A percentile compares a stretch with the other conserved stretches of the same genome.
phyloP scores from a whole-genome alignment of 2,888 invertebrate species.

The Lordiphosa andalusiaca region DNA sequence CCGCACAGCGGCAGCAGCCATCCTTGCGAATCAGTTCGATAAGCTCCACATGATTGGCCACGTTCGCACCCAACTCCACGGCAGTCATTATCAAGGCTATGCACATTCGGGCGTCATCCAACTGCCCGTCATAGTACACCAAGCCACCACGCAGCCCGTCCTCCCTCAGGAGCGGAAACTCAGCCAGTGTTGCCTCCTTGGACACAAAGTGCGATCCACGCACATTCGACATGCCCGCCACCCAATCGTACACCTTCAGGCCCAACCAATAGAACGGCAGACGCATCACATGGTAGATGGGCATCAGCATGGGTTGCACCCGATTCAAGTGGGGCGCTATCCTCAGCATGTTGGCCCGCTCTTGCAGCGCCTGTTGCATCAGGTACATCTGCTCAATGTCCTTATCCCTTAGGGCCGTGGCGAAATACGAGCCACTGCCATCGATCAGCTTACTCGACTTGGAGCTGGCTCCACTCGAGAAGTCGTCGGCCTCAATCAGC shows the following conservation, averaged over 20 bases:
- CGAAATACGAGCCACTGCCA: slow-evolving; percentile 97
- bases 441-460: slow-evolving; percentile 98
- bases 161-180: slow-evolving; percentile 98
- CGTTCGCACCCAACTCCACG: slow-evolving; percentile 94
- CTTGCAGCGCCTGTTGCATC: slow-evolving; percentile 98
- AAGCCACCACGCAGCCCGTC: slow-evolving; percentile 97
- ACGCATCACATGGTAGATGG: slow-evolving; percentile 99
- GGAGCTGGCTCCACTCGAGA: slow-evolving; percentile 96
- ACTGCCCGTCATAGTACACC: slow-evolving; percentile 99
- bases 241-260: slow-evolving; percentile 98
- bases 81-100: slow-evolving; percentile 96
- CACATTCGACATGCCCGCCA: slow-evolving; percentile 95
- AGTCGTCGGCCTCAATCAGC: slow-evolving; percentile 96
- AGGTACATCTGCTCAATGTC: slow-evolving; percentile 98
- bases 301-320: slow-evolving; percentile 98
- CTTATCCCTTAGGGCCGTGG: slow-evolving; percentile 92
- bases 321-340: slow-evolving; percentile 98
- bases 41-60: slow-evolving; percentile 94
- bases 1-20: slow-evolving; percentile 81
- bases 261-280: slow-evolving; percentile 99
- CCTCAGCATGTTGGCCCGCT: slow-evolving; percentile 94
- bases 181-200: slow-evolving; percentile 94
- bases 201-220: slow-evolving; percentile 96
- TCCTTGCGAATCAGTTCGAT: slow-evolving; percentile 86
- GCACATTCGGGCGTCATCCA: slow-evolving; percentile 99